A percentile compares a stretch with the other conserved stretches of the same genome.
These are phyloP conservation scores for Agrypnia vestita DNA, from an alignment of 1,140 invertebrate species.

Conservation along the genomic window DNA sequence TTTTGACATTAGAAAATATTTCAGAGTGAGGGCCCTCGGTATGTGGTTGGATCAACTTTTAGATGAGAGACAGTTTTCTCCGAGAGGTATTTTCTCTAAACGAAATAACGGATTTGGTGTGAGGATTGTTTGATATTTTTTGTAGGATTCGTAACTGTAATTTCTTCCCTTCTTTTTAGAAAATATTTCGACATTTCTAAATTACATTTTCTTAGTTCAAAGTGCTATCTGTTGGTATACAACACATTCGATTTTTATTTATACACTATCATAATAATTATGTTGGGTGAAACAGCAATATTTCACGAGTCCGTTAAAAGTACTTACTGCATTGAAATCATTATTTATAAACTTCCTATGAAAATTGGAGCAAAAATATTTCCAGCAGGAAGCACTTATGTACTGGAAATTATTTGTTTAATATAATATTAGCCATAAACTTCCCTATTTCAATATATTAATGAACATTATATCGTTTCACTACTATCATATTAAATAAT, in stretches of 20 bases:
- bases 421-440: no score
- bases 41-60: slow-evolving; percentile 50
- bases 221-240: slow-evolving; percentile 34
- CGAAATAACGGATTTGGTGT: slow-evolving; percentile 10
- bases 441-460: no score
- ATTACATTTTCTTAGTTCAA: slow-evolving; percentile 28
- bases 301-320: no score
- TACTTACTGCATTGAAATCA: no score
- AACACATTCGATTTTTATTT: slow-evolving; percentile 41
- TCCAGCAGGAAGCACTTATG: no score
- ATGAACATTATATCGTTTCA: no score
- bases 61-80: slow-evolving; percentile 27
- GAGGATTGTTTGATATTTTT: slow-evolving; percentile 33
- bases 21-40: slow-evolving; percentile 10
- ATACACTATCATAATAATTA: slow-evolving; percentile 6
- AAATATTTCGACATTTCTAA: slow-evolving; percentile 41
- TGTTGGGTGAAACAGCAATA: no score
- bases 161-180: slow-evolving; percentile 34
- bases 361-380: no score
- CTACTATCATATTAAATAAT: no score
- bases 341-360: no score
- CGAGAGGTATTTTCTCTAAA: slow-evolving; percentile 16
- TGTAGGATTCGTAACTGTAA: slow-evolving; percentile 44
- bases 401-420: no score
- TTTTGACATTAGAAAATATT: slow-evolving; percentile 54